These are phyloP conservation scores for Galago senegalensis DNA, from an alignment of 2,797 vertebrate genomes.

Conservation along the genomic window DNA sequence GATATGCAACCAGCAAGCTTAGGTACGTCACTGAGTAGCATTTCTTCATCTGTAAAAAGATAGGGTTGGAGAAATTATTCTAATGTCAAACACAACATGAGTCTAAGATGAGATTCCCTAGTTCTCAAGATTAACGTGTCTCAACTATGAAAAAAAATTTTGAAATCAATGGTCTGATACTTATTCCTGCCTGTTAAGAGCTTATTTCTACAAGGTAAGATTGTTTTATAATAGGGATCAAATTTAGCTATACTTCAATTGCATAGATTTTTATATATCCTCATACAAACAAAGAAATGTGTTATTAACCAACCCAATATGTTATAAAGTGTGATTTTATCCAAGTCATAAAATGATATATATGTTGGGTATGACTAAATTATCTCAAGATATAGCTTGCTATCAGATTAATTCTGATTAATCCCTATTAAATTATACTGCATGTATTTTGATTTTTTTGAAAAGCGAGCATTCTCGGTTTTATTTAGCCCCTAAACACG, in stretches of 20 bases:
- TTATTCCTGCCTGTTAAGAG: neutral
- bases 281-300: neutral
- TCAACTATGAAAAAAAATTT: conserved; percentile 17
- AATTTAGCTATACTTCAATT: conserved; percentile 58
- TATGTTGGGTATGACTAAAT: conserved; percentile 47
- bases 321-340: neutral
- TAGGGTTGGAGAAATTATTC: conserved; percentile 23
- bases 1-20: neutral
- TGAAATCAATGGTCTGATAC: neutral
- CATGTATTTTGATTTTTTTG: conserved; percentile 63
- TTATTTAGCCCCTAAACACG: conserved; percentile 41
- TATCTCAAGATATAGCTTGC: conserved; percentile 51
- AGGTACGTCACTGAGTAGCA: neutral
- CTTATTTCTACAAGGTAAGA: conserved; percentile 59
- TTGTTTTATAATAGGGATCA: conserved; percentile 58
- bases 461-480: conserved; percentile 5
- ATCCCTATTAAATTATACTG: conserved; percentile 56
- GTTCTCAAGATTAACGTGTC: conserved; percentile 38
- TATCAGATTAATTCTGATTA: conserved; percentile 35
- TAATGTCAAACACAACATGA: conserved; percentile 27
- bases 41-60: conserved; percentile 47
- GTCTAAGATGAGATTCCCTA: conserved; percentile 6
- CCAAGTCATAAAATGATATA: conserved; percentile 25
- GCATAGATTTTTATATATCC: conserved; percentile 16
- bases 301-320: neutral